Percentiles rank a stretch among this genome's conserved stretches.
Conservation (phyloP, 2,797 vertebrate species). For the Bradypodion ventrale region DNA sequence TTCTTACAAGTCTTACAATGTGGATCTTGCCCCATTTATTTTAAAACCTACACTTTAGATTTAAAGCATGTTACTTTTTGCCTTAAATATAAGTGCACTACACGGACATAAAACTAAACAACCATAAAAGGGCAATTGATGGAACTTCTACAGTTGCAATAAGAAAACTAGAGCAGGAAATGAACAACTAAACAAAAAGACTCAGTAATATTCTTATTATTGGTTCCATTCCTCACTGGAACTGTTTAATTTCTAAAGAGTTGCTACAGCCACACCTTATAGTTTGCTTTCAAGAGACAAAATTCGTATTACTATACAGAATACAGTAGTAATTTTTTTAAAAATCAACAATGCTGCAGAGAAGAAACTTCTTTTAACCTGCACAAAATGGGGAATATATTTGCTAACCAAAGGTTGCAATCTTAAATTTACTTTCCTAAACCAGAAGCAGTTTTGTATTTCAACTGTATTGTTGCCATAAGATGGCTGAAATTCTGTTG, state of each 20-base stretch:
- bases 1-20: not conserved
- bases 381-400: not conserved
- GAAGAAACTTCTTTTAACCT: not conserved
- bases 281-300: not conserved
- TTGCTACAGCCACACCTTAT: not conserved
- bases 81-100: not conserved
- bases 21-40: not conserved
- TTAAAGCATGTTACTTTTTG: not conserved
- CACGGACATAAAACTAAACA: not conserved
- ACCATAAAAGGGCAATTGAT: not conserved
- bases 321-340: not conserved
- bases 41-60: not conserved
- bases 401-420: not conserved
- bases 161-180: not conserved
- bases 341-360: not conserved
- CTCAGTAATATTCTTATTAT: not conserved
- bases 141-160: not conserved
- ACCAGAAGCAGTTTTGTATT: not conserved
- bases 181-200: not conserved
- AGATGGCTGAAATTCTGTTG: too few species aligned
- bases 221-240: not conserved
- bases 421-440: not conserved
- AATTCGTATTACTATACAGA: not conserved
- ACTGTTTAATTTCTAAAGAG: not conserved
- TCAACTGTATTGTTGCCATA: not conserved